phyloP scores from a whole-genome alignment of 2,888 invertebrate genomes.

The Xiphydria camelus region DNA sequence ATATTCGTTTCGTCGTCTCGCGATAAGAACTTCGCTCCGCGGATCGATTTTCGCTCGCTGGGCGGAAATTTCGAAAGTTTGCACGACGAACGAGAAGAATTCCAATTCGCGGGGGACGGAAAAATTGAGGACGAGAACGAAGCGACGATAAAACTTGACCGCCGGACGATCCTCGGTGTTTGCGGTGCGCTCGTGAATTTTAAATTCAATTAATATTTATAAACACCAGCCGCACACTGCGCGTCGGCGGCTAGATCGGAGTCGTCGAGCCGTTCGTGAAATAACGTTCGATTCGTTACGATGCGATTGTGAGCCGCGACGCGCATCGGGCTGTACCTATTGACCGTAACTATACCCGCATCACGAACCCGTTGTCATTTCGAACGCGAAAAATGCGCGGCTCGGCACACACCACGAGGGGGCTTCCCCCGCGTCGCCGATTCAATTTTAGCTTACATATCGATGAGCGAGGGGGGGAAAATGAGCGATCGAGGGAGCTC shows the following conservation, averaged over 20 bases:
- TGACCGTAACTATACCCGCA: no score
- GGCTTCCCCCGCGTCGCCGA: neutral
- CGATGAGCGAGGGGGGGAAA: slow-evolving; percentile 23
- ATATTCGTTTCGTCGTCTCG: no score
- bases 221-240: no score
- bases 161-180: neutral
- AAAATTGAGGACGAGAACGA: neutral
- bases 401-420: no score
- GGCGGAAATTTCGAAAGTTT: no score
- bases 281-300: slow-evolving; percentile 38
- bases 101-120: neutral
- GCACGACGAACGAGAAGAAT: neutral
- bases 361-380: slow-evolving; percentile 25
- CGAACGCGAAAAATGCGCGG: slow-evolving; percentile 19
- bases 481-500: no score
- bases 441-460: slow-evolving; percentile 23
- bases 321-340: slow-evolving; percentile 29
- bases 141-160: neutral
- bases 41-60: neutral
- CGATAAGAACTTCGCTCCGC: no score
- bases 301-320: slow-evolving; percentile 38
- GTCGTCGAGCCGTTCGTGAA: slow-evolving; percentile 12
- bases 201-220: neutral
- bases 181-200: neutral
- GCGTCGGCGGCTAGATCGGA: no score